phyloP scores from a whole-genome alignment of 2,888 invertebrate genomes.

The Pecten maximus region DNA sequence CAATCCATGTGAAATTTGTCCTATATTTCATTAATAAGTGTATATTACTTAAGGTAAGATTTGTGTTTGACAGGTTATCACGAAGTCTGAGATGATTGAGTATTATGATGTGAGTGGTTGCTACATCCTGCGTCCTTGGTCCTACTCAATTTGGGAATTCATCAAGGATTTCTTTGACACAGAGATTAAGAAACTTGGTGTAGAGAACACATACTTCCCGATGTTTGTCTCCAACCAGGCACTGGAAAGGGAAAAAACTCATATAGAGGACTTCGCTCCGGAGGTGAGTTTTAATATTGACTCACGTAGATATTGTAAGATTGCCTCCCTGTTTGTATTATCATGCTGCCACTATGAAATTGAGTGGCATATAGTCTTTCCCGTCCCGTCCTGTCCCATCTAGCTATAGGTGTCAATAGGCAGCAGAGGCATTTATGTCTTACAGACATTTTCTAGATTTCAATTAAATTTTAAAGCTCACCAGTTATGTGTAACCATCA shows the following conservation, averaged over 20 bases:
- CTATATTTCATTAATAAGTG: no score
- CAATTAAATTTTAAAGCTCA: no score
- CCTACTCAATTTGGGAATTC: slow-evolving; percentile 96
- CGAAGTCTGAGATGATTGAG: slow-evolving; percentile 98
- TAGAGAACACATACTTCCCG: slow-evolving; percentile 98
- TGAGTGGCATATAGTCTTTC: no score
- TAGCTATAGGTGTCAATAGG: no score
- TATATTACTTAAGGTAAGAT: background rate
- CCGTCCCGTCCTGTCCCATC: no score
- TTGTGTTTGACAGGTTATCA: slow-evolving; percentile 85
- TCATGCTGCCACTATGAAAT: no score
- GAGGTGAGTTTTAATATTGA: slow-evolving; percentile 90
- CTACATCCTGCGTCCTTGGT: slow-evolving; percentile 98
- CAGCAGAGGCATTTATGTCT: no score
- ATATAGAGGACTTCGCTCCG: slow-evolving; percentile 99
- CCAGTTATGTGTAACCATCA: no score
- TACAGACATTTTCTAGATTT: no score
- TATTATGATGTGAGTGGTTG: slow-evolving; percentile 99
- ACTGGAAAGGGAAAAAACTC: slow-evolving; percentile 96
- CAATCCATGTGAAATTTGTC: no score
- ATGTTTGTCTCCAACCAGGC: slow-evolving; percentile 97
- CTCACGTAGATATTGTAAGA: no score
- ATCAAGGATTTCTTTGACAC: slow-evolving; percentile 93
- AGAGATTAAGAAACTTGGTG: slow-evolving; percentile 94
- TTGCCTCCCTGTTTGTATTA: no score